Base-by-base conservation (phyloP, 2,113 vertebrate species). In the Lampris megalopsis region DNA sequence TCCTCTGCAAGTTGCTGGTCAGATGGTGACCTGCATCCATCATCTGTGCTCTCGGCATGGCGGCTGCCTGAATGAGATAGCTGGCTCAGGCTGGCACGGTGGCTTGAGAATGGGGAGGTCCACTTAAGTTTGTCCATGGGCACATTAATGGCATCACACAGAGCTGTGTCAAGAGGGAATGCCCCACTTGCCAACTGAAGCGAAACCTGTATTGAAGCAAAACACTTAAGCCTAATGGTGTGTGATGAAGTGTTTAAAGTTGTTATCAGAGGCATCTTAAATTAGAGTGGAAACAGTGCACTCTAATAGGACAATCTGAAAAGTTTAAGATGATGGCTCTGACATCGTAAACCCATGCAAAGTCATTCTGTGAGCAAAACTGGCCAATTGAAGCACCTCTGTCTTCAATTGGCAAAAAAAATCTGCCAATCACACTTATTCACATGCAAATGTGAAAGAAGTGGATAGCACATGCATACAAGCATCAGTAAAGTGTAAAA, bases 71-170 rank as follows among this genome's bases (percentile, higher is more conserved):
- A 92, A 2, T 93, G 85, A 4, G 94, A 95, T 52, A 84, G 84
- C 85, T 95, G 88, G 3, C 94, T 89, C 67, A 95, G 88, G 47
- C 95, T 94, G 74, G 87, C 79, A 63, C 97, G 96, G 89, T 98
- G 98, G 86, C 95, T 95, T 83, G 86, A 48, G 3, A 99, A 99
- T 0, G 97, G 98, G 0, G 98, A 99, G 0, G 96, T 97, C 97
- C 98, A 96, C 91, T 96, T 97, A 9, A 99, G 94, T 85, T 98
- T 98, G 87, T 98, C 96, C 95, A 98, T 95, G 78, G 97, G 97
- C 77, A 99, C 96, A 5, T 72, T 94, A 52, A 95, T 83, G 42
- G 96, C 94, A 0, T 95, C 72, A 0, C 95, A 98, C 87, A 99
- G 95, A 59, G 95, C 94, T 0, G 82, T 56, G 67, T 95, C 95